Evolutionary conservation across 1,140 invertebrate genomes (phyloP).

Genomic region (Dinothrombium tinctorium): DNA sequence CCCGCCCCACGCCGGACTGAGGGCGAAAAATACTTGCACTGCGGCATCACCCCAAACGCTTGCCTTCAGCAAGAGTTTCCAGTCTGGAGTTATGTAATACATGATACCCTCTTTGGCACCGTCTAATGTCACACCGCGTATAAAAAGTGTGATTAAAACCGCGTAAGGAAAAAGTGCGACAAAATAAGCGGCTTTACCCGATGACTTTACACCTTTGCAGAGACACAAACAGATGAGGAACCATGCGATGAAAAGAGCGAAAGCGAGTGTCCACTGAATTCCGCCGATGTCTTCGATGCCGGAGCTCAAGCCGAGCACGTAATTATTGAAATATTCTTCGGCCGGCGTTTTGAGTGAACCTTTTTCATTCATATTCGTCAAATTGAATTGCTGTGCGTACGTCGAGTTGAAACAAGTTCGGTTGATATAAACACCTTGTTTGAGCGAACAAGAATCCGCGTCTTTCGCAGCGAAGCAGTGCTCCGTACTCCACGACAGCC

Average conservation of each 20-base stretch:
- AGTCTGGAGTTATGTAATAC: slow-evolving; percentile 66
- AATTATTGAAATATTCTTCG: slow-evolving; percentile 20
- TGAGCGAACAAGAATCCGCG: slow-evolving; percentile 20
- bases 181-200: slow-evolving; percentile 89
- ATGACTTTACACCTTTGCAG: slow-evolving; percentile 92
- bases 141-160: slow-evolving; percentile 81
- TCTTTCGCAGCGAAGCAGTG: slow-evolving; percentile 18
- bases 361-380: not conserved
- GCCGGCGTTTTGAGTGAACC: slow-evolving; percentile 17
- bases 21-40: slow-evolving; percentile 30
- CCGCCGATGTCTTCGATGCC: slow-evolving; percentile 58
- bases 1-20: slow-evolving; percentile 29
- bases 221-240: slow-evolving; percentile 83
- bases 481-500: slow-evolving; percentile 25
- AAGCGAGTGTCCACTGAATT: slow-evolving; percentile 79
- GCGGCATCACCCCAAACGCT: slow-evolving; percentile 23
- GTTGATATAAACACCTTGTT: slow-evolving; percentile 18
- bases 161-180: slow-evolving; percentile 86
- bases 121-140: slow-evolving; percentile 62
- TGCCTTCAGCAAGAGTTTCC: slow-evolving; percentile 36
- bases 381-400: not conserved
- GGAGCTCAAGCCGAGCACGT: slow-evolving; percentile 52
- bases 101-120: slow-evolving; percentile 63
- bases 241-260: slow-evolving; percentile 83
- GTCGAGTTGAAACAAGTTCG: slow-evolving; percentile 17